Percentiles rank a stretch among this genome's conserved stretches.
These are phyloP conservation scores for Petroica traversi DNA, from an alignment of 2,113 vertebrate species.

Conservation along the genomic window DNA sequence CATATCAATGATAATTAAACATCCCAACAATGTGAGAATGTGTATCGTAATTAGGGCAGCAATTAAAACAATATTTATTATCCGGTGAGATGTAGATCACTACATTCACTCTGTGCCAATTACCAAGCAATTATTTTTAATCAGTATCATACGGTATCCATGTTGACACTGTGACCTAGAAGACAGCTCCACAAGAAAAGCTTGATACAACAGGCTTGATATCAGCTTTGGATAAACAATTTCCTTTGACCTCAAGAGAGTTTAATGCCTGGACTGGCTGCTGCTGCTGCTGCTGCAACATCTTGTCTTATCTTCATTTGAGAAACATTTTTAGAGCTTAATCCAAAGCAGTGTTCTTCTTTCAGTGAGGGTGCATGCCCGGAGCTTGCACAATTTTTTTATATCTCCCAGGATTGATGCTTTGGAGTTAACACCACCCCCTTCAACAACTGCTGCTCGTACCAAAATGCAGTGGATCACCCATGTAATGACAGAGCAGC, in stretches of 20 bases:
- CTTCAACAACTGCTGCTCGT: not conserved
- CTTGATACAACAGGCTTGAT: not conserved
- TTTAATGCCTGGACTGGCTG: not conserved
- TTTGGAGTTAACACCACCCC: not conserved
- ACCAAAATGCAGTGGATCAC: not conserved
- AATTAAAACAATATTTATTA: slow-evolving; percentile 51
- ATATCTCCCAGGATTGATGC: not conserved
- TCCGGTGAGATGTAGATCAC: slow-evolving; percentile 12
- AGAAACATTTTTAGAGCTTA: not conserved
- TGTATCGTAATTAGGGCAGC: slow-evolving; percentile 26
- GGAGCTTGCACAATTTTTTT: not conserved
- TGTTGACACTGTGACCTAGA: slow-evolving; percentile 39
- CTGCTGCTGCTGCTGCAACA: not conserved
- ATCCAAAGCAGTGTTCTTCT: not conserved
- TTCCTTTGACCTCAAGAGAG: slow-evolving; percentile 4
- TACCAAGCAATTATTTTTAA: slow-evolving; percentile 55
- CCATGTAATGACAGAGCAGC: not conserved
- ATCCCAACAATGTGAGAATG: not conserved
- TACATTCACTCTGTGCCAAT: slow-evolving; percentile 38
- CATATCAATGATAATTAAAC: not conserved
- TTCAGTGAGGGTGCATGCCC: not conserved
- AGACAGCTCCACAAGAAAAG: not conserved
- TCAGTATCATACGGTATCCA: not conserved
- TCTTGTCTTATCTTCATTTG: not conserved
- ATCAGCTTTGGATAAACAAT: not conserved